A percentile compares a stretch with the other conserved stretches of the same genome.
phyloP scores from a whole-genome alignment of 2,888 invertebrate genomes.

The Orthonychiurus folsomi region DNA sequence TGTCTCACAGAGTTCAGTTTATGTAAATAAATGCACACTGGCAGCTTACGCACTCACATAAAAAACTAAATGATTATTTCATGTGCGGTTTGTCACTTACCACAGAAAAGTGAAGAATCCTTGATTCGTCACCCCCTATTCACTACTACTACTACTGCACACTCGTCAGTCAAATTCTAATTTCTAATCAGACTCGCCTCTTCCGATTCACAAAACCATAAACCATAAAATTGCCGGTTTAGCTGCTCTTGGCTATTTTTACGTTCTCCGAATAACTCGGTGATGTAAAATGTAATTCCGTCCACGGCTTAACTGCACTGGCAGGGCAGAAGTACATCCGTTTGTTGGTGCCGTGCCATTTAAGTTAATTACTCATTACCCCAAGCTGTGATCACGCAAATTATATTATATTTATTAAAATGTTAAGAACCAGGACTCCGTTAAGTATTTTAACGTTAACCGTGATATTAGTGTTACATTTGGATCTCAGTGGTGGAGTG shows the following conservation, averaged over 20 bases:
- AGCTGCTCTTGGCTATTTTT: too few relatives aligned
- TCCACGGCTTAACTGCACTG: too few relatives aligned
- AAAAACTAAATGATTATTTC: not conserved
- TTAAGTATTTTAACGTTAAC: not conserved
- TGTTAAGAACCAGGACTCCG: not conserved
- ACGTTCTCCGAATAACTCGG: too few relatives aligned
- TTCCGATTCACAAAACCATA: not conserved
- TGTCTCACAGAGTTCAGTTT: too few relatives aligned
- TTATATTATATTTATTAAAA: not conserved
- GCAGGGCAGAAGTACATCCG: too few relatives aligned
- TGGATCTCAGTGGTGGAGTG: not conserved
- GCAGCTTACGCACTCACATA: too few relatives aligned
- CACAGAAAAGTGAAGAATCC: not conserved
- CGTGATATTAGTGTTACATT: not conserved
- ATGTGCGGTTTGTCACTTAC: not conserved
- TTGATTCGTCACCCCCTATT: not conserved
- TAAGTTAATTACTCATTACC: too few relatives aligned
- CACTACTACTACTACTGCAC: not conserved
- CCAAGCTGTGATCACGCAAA: not conserved
- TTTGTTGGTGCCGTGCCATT: too few relatives aligned
- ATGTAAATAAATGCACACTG: too few relatives aligned
- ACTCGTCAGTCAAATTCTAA: too few relatives aligned
- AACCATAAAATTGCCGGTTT: not conserved
- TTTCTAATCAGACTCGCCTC: too few relatives aligned
- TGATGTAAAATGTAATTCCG: not conserved